A percentile compares a stretch with the other conserved stretches of the same genome.
Evolutionary conservation across 2,113 vertebrate species (phyloP).

Genomic region (Gopherus flavomarginatus): DNA sequence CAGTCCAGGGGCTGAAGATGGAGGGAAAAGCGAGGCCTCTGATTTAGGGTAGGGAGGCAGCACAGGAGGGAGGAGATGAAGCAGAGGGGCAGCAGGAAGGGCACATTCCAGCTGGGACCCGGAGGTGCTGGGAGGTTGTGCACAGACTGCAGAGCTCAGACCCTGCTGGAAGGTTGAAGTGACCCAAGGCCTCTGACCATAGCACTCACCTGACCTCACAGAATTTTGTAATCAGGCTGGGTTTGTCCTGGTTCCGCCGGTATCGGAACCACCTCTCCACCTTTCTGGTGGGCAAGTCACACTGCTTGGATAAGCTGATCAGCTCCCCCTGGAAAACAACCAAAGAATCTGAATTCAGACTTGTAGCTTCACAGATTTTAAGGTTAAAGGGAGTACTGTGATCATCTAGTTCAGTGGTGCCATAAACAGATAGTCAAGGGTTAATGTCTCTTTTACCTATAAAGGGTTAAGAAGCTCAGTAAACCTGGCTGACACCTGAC

Average conservation of each 20-base stretch:
- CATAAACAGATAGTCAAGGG: no score
- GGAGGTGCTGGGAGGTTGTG: accelerated
- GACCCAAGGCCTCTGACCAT: background rate
- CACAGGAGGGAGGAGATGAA: background rate
- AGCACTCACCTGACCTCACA: slow-evolving; percentile 89
- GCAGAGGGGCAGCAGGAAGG: background rate
- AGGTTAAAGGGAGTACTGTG: accelerated
- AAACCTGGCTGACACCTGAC: no score
- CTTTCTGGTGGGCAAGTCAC: slow-evolving; percentile 82
- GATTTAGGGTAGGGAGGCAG: background rate
- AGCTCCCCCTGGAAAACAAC: slow-evolving; percentile 67
- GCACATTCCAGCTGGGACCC: background rate
- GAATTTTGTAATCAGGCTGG: slow-evolving; percentile 90
- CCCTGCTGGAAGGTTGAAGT: accelerated
- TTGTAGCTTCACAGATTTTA: background rate
- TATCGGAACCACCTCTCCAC: slow-evolving; percentile 89
- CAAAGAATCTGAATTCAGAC: background rate
- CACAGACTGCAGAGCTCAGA: background rate
- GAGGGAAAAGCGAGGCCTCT: background rate
- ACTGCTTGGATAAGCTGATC: slow-evolving; percentile 79
- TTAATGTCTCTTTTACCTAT: no score
- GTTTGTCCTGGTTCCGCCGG: slow-evolving; percentile 86
- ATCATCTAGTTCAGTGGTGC: background rate
- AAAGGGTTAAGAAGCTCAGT: no score
- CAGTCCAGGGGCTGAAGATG: background rate